Evolutionary conservation across 1,140 invertebrate species (phyloP).

Genomic region (Drosophila obscura): DNA sequence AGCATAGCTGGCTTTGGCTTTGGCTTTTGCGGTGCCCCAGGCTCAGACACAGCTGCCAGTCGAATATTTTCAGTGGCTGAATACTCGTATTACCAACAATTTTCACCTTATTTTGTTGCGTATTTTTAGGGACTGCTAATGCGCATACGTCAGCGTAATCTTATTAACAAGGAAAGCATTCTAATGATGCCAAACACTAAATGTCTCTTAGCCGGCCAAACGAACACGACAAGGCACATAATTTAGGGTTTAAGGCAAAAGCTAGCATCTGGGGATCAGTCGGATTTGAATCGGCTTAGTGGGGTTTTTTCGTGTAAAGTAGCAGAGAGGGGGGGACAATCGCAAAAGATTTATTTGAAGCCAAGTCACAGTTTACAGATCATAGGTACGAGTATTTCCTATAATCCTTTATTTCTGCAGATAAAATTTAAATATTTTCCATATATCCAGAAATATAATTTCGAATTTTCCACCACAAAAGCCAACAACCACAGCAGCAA

Average conservation of each 20-base stretch:
- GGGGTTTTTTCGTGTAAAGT: background rate
- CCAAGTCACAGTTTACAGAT: background rate
- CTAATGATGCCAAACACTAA: conserved; percentile 36
- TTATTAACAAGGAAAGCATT: conserved; percentile 41
- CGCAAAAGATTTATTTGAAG: too few species aligned
- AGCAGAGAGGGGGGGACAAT: background rate
- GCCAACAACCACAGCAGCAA: background rate
- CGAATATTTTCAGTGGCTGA: conserved; percentile 11
- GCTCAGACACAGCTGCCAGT: conserved; percentile 26
- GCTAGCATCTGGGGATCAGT: conserved; percentile 27
- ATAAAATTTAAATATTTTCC: too few species aligned
- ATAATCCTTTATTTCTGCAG: too few species aligned
- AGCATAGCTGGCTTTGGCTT: background rate
- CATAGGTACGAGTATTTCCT: background rate
- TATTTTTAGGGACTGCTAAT: conserved; percentile 1
- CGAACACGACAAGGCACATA: conserved; percentile 6
- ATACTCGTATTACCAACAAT: conserved; percentile 4
- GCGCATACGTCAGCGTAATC: conserved; percentile 39
- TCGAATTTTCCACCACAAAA: conserved; percentile 1
- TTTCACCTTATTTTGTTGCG: conserved; percentile 9
- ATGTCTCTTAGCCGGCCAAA: conserved; percentile 5
- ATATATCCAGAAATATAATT: too few species aligned
- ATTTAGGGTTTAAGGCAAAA: background rate
- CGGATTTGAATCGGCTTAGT: conserved; percentile 12
- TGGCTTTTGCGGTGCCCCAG: conserved; percentile 19